These are phyloP conservation scores for Brotula barbata DNA, from an alignment of 2,797 vertebrate genomes.

Conservation along the genomic window DNA sequence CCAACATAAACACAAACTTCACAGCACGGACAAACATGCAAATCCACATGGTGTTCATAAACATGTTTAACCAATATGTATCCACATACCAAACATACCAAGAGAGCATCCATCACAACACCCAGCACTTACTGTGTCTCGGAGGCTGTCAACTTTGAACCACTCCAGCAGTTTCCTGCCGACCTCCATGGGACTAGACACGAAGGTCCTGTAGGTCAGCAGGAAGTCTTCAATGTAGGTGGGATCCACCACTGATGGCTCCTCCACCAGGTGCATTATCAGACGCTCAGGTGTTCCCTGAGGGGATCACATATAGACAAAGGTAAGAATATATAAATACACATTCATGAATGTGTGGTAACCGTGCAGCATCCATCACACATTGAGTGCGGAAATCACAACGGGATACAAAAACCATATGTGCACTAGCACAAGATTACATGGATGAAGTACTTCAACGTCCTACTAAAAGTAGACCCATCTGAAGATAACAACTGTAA, in stretches of 20 bases:
- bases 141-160: conserved; percentile 89
- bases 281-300: conserved; percentile 94
- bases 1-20: not conserved
- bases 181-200: conserved; percentile 91
- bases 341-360: not conserved
- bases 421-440: not conserved
- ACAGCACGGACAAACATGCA: not conserved
- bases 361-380: too few species aligned
- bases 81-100: not conserved
- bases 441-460: too few species aligned
- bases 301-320: conserved; percentile 26
- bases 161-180: conserved; percentile 92
- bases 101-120: too few species aligned
- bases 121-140: conserved; percentile 86
- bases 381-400: conserved; percentile 23
- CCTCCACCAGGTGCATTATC: conserved; percentile 97
- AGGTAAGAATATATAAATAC: not conserved
- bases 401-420: conserved; percentile 7
- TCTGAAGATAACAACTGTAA: too few species aligned
- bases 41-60: not conserved
- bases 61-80: not conserved
- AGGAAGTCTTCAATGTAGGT: conserved; percentile 98
- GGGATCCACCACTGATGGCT: conserved; percentile 96
- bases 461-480: too few species aligned
- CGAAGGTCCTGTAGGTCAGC: conserved; percentile 93